A percentile compares a stretch with the other conserved stretches of the same genome.
Evolutionary conservation across 2,888 invertebrate genomes (phyloP).

Genomic region (Calliphora vomitoria): DNA sequence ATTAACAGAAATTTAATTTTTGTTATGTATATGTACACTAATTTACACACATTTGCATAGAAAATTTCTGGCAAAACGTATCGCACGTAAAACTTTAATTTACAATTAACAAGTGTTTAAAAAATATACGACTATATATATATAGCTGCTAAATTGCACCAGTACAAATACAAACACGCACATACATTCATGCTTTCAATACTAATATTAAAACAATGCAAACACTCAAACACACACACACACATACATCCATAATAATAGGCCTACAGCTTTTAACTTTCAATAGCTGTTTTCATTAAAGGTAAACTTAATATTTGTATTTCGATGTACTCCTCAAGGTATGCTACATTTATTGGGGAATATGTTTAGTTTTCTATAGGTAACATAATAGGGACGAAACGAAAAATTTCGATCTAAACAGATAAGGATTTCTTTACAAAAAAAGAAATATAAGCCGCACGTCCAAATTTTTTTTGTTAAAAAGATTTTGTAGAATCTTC

Average conservation of each 20-base stretch:
- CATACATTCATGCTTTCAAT: not conserved
- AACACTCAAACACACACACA: not conserved
- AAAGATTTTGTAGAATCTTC: too few species aligned
- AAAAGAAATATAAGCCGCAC: too few species aligned
- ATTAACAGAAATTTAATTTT: slow-evolving; percentile 16
- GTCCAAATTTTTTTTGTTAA: too few species aligned
- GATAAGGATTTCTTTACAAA: too few species aligned
- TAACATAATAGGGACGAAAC: too few species aligned
- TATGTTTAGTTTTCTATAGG: not conserved
- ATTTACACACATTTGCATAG: not conserved
- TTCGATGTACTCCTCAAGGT: not conserved
- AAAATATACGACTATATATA: not conserved
- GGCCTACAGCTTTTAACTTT: slow-evolving; percentile 52
- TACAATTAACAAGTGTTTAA: slow-evolving; percentile 31
- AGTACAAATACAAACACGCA: not conserved
- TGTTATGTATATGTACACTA: too few species aligned
- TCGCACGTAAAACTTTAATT: not conserved
- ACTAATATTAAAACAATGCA: slow-evolving; percentile 7
- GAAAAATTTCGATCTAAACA: too few species aligned
- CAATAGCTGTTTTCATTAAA: slow-evolving; percentile 42
- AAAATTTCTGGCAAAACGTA: not conserved
- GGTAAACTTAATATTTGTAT: slow-evolving; percentile 15
- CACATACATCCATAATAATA: slow-evolving; percentile 3
- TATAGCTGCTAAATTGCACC: not conserved
- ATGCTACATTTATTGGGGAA: not conserved